Evolutionary conservation across 1,140 invertebrate genomes (phyloP), one percentile per base, ranked within the genome.

Genomic region (Pantala flavescens): DNA sequence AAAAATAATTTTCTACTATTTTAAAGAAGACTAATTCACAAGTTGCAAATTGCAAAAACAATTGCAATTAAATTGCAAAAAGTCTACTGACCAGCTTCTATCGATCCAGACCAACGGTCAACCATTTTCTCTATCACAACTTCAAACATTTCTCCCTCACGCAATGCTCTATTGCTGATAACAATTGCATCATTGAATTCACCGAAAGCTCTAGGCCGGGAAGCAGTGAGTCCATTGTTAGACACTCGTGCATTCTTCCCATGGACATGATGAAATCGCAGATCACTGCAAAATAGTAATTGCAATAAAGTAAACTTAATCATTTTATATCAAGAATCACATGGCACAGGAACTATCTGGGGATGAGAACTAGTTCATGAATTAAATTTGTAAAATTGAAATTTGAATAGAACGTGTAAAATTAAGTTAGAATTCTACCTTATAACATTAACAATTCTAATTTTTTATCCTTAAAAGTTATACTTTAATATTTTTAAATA

Each of bases 121-220:
- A 97, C 94, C 87, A 97, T 93, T 79, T 90, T 91, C 79, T 97
- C 95, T 76, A 98, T 91, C 71, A 91, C 86, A 43, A 98, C 90
- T 82, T 97, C 94, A 81, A 98, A 98, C 81, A 98, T 87, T 82
- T 98, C 96, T 21, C 92, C 93, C 78, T 96, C 94, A 21, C 91
- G 86, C 28, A 98, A 82, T 0, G 94, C 91, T 71, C 95, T 84
- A 83, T 91, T 96, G 73, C 92, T 95, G 78, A 97, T 93, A 1
- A 97, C 90, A 76, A 98, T 95, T 0, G 95, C 93, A 82, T 97
- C 93, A 82, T 97, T 97, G 82, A 97, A 97, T 85, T 97, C 95
- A 0, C 91, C 93, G 73, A 93, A 86, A 14, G 94, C 92, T 76
- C 93, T 90, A 28, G 93, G 91, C 73, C 95, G 86, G 24, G 89